phyloP scores from a whole-genome alignment of 2,797 vertebrate species.

The Sparus aurata region DNA sequence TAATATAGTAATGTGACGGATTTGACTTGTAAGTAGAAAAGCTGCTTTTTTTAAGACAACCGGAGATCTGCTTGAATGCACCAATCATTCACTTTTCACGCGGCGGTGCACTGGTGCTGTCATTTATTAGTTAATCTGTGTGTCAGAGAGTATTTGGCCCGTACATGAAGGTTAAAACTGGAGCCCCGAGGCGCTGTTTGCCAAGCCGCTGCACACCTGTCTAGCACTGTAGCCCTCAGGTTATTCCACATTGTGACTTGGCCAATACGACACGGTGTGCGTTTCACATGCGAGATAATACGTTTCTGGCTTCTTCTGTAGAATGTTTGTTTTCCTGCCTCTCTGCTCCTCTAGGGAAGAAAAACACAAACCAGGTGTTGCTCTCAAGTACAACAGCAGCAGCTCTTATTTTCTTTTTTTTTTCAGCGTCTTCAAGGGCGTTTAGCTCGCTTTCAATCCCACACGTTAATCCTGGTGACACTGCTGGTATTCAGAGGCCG shows the following conservation, averaged over 20 bases:
- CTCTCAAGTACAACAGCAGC: constrained; percentile 12
- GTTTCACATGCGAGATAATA: constrained; percentile 52
- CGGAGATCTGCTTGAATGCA: background rate
- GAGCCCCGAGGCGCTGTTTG: constrained; percentile 65
- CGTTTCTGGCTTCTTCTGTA: constrained; percentile 23
- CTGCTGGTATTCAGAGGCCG: constrained; percentile 28
- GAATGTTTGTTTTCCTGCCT: constrained; percentile 19
- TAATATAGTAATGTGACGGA: constrained; percentile 18
- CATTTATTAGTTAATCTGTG: constrained; percentile 38
- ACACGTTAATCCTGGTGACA: constrained; percentile 29
- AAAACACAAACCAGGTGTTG: constrained; percentile 51
- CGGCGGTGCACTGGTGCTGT: constrained; percentile 20
- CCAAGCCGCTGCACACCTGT: constrained; percentile 81
- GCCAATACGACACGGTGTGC: constrained; percentile 29
- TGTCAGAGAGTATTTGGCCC: constrained; percentile 47
- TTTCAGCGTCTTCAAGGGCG: background rate
- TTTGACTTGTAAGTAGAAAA: constrained; percentile 23
- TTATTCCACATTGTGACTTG: constrained; percentile 38
- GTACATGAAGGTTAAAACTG: constrained; percentile 56
- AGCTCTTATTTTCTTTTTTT: background rate
- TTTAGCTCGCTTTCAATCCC: constrained; percentile 17
- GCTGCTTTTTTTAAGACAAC: constrained; percentile 4
- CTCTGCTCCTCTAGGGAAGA: background rate
- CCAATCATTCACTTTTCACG: constrained; percentile 13
- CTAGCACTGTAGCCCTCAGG: constrained; percentile 70